Percentiles rank a stretch among this genome's conserved stretches.
Conservation (phyloP, 1,140 invertebrate species). For the Pentalonia nigronervosa region DNA sequence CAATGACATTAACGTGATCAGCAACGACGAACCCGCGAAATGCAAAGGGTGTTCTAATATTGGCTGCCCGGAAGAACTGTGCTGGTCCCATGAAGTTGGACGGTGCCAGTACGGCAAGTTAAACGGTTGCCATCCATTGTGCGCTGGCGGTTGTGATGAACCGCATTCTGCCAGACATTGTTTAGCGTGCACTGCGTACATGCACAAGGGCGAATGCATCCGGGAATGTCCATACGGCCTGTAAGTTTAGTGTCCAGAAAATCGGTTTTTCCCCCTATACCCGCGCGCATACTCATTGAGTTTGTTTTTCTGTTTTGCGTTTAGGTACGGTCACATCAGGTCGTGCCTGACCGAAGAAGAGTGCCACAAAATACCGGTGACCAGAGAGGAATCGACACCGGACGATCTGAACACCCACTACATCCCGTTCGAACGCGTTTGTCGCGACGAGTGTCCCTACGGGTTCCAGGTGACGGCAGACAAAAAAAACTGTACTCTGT, state of each 20-base stretch:
- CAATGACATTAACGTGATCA: conserved; percentile 48
- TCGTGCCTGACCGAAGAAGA: conserved; percentile 78
- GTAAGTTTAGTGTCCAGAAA: conserved; percentile 57
- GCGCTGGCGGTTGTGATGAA: conserved; percentile 61
- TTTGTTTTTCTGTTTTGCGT: conserved; percentile 34
- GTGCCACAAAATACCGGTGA: conserved; percentile 71
- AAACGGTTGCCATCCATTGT: conserved; percentile 60
- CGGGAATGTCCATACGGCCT: conserved; percentile 59
- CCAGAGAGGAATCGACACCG: conserved; percentile 61
- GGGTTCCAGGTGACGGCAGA: conserved; percentile 66
- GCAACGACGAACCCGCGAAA: conserved; percentile 4
- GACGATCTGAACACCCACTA: conserved; percentile 61
- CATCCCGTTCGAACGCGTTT: conserved; percentile 69
- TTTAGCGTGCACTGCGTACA: conserved; percentile 59
- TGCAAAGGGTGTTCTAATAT: conserved; percentile 53
- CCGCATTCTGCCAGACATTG: conserved; percentile 59
- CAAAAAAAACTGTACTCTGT: conserved; percentile 43
- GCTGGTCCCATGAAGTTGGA: conserved; percentile 58
- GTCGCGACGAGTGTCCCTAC: conserved; percentile 78
- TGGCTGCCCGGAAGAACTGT: conserved; percentile 40
- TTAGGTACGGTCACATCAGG: conserved; percentile 62
- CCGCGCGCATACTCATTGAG: background rate
- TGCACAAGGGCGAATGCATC: conserved; percentile 59
- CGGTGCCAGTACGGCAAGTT: conserved; percentile 60
- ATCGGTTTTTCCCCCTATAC: no score